Percentiles rank a stretch among this genome's conserved stretches.
phyloP scores from a whole-genome alignment of 2,888 invertebrate genomes.

The Hemicrepidius hirtus region DNA sequence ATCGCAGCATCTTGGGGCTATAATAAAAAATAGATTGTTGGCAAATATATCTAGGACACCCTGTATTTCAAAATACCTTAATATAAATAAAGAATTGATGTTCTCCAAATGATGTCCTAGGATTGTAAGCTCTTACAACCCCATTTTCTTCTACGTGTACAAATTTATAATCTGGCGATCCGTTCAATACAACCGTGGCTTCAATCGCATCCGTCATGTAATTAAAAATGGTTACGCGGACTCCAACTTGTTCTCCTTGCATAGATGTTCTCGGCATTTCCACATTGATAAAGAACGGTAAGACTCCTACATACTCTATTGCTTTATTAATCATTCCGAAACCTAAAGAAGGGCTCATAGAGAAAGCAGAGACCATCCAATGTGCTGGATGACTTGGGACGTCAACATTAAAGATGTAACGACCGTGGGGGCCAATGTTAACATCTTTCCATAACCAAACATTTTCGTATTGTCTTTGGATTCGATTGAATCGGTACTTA shows the following conservation, averaged over 20 bases:
- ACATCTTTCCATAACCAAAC: slow-evolving; percentile 97
- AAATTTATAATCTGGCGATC: slow-evolving; percentile 91
- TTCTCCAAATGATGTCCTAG: slow-evolving; percentile 92
- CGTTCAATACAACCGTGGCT: slow-evolving; percentile 89
- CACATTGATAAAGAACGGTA: slow-evolving; percentile 96
- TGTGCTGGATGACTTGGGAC: slow-evolving; percentile 90
- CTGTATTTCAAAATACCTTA: slow-evolving; percentile 57
- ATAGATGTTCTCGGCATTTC: slow-evolving; percentile 90
- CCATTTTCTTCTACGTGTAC: slow-evolving; percentile 94
- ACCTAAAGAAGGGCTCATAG: slow-evolving; percentile 90
- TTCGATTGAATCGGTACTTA: slow-evolving; percentile 89
- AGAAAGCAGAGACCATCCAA: slow-evolving; percentile 96
- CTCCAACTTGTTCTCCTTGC: slow-evolving; percentile 95
- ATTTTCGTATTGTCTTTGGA: slow-evolving; percentile 94
- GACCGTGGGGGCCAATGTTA: slow-evolving; percentile 93
- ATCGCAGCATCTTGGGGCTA: slow-evolving; percentile 84
- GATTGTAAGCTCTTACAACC: slow-evolving; percentile 90
- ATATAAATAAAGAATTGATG: slow-evolving; percentile 96
- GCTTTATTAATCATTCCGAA: slow-evolving; percentile 90
- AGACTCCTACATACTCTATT: slow-evolving; percentile 89
- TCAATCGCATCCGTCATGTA: slow-evolving; percentile 90
- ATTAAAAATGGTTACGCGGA: slow-evolving; percentile 95
- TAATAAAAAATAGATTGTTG: slow-evolving; percentile 40
- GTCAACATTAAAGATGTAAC: slow-evolving; percentile 88
- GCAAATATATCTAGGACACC: too few relatives aligned